Evolutionary conservation across 1,140 invertebrate genomes (phyloP), one percentile per base, ranked within the genome.

Genomic region (Gerris buenoi): DNA sequence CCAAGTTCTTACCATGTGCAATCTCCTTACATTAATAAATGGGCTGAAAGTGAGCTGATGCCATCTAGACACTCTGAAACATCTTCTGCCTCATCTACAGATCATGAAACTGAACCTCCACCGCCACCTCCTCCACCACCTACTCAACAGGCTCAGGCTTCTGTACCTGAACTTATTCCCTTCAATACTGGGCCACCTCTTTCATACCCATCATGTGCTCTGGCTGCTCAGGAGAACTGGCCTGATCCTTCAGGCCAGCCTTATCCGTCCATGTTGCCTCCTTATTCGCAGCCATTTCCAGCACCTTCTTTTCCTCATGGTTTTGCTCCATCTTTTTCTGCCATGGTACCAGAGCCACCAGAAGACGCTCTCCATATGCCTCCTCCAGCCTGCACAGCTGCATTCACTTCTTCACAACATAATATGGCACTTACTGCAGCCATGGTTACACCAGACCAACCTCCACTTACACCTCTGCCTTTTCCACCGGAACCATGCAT

Each of bases 361-460:
- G 83, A 85, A 33, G 71, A 73, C 46, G 69, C 80, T 74, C 65
- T 72, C 75, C 67, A 79, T 75, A 72, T 72, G 68, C 69, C 71
- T 63, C 72, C 70, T 65, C 81, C 83, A 18, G 77, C 85, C 0
- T 86, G 86, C 77, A 84, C 83, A 2, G 88, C 89, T 2, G 82
- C 86, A 10, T 90, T 90, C 73, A 88, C 88, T 2, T 84, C 87
- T 18, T 89, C 86, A 1, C 84, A 86, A 58, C 85, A 88, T 73
- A 88, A 89, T 72, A 86, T 89, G 80, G 87, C 86, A 0, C 74
- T 89, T 1, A 88, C 86, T 1, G 85, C 86, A 3, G 84, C 86
- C 0, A 88, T 90, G 82, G 86, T 89, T 23, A 57, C 72, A 62
- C 74, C 77, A 28, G 62, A 69, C 0, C 62, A 63, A 25, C 72